Evolutionary conservation across 2,113 vertebrate genomes (phyloP), one percentile per base, ranked within the genome.

Genomic region (Pelecanoides urinatrix): DNA sequence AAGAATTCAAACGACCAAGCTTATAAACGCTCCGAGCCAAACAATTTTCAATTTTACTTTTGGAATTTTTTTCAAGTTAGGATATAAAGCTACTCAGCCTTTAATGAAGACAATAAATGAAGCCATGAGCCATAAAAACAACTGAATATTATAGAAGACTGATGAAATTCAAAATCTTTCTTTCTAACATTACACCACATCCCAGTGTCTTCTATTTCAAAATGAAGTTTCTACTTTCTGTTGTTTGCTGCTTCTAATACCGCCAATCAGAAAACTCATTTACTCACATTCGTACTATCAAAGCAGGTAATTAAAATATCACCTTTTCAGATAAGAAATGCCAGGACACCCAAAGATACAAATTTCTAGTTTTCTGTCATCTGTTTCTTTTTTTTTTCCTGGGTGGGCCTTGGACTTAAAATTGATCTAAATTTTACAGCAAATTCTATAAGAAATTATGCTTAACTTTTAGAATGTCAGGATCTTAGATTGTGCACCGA

Each of bases 81-180:
- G 40, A 55, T 80, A 84, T 65, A 52, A 95, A 96, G 56, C 44
- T 59, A 90, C 42, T 86, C 38, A 74, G 52, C 42, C 68, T 83
- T 63, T 93, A 89, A 84, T 59, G 72, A 75, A 80, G 56, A 52
- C 72, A 89, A 40, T 49, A 94, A 92, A 93, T 92, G 92, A 96
- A 84, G 52, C 75, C 75, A 78, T 53, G 47, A 84, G 72, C 42
- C 52, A 92, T 88, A 92, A 92, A 92, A 71, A 21, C 49, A 94
- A 30, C 25, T 72, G 38, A 89, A 32, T 83, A 53, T n/a, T 71
- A 63, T 0, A 91, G 10, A 81, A 49, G 53, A 25, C 32, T 83
- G 29, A 74, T 30, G 47, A 90, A 91, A 34, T 16, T 22, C 6
- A 44, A 63, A 56, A 42, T 62, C 47, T 32, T 74, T 58, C 38